A percentile compares a stretch with the other conserved stretches of the same genome.
Conservation (phyloP, 2,888 invertebrate species). For the Coelopa pilipes region DNA sequence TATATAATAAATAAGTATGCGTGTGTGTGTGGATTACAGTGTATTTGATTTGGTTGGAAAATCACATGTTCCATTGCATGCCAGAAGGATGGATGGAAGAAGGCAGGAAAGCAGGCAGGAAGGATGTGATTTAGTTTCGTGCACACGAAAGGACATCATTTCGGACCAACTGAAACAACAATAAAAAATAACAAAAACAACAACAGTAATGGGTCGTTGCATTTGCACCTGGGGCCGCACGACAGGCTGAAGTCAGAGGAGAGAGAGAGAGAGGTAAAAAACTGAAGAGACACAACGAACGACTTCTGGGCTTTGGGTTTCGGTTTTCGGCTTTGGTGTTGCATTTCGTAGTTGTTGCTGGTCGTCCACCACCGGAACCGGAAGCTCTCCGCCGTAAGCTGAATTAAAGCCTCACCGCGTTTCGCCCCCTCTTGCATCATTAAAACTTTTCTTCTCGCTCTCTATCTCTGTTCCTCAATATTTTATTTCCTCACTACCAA, state of each 20-base stretch:
- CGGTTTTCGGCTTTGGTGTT: background rate
- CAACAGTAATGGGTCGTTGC: background rate
- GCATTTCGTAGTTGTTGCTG: background rate
- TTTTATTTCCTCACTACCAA: no score
- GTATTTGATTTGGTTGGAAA: background rate
- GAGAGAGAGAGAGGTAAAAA: background rate
- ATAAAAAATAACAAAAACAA: background rate
- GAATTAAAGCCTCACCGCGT: background rate
- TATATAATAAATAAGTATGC: no score
- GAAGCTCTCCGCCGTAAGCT: background rate
- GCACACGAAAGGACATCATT: constrained; percentile 29
- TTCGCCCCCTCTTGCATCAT: no score
- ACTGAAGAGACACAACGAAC: background rate
- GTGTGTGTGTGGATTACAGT: no score
- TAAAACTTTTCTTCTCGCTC: no score
- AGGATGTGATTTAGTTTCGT: constrained; percentile 63
- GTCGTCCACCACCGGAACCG: background rate
- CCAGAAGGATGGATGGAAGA: no score
- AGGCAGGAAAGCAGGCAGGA: constrained; percentile 46
- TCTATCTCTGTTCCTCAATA: no score
- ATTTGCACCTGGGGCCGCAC: background rate
- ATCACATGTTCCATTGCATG: constrained; percentile 7
- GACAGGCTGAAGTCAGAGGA: background rate
- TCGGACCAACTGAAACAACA: background rate
- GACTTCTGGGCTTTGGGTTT: background rate